Conservation (phyloP, 2,888 invertebrate genomes). For the Synergus laeviventris region DNA sequence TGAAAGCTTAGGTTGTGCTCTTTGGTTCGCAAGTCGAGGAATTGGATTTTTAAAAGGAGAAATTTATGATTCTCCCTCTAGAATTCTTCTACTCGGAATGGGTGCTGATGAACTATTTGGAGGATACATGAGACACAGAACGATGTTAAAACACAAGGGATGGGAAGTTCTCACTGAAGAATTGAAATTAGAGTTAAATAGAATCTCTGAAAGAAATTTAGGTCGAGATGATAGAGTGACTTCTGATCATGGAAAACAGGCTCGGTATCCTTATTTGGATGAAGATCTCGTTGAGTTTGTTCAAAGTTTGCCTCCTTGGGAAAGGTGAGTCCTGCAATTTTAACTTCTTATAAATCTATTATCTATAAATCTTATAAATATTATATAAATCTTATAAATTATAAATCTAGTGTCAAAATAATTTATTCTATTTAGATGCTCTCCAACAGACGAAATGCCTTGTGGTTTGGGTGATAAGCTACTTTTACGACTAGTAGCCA, state of each 20-base stretch:
- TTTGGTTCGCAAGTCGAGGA: slow-evolving; percentile 96
- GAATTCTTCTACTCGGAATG: slow-evolving; percentile 91
- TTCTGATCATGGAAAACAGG: slow-evolving; percentile 90
- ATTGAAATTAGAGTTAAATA: slow-evolving; percentile 84
- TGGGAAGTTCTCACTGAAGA: slow-evolving; percentile 79
- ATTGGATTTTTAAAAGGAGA: slow-evolving; percentile 75
- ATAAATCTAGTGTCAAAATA: neutral
- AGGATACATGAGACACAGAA: slow-evolving; percentile 93
- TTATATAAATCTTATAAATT: too few species aligned
- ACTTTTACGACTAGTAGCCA: slow-evolving; percentile 86
- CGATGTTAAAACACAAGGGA: slow-evolving; percentile 80
- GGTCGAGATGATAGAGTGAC: slow-evolving; percentile 96
- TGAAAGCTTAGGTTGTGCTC: slow-evolving; percentile 96
- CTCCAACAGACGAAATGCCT: slow-evolving; percentile 79
- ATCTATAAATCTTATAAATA: too few species aligned
- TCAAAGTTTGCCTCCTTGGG: slow-evolving; percentile 81
- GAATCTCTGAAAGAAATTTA: slow-evolving; percentile 93
- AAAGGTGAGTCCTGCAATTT: slow-evolving; percentile 78
- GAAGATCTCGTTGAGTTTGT: slow-evolving; percentile 83
- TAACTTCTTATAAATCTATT: too few species aligned
- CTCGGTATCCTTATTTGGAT: slow-evolving; percentile 88
- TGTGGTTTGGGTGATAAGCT: slow-evolving; percentile 96
- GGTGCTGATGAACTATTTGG: slow-evolving; percentile 98
- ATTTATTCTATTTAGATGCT: slow-evolving; percentile 76
- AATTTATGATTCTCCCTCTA: slow-evolving; percentile 79